Conservation (phyloP, 2,888 invertebrate genomes). For the Spatulosminthurus flaviceps region DNA sequence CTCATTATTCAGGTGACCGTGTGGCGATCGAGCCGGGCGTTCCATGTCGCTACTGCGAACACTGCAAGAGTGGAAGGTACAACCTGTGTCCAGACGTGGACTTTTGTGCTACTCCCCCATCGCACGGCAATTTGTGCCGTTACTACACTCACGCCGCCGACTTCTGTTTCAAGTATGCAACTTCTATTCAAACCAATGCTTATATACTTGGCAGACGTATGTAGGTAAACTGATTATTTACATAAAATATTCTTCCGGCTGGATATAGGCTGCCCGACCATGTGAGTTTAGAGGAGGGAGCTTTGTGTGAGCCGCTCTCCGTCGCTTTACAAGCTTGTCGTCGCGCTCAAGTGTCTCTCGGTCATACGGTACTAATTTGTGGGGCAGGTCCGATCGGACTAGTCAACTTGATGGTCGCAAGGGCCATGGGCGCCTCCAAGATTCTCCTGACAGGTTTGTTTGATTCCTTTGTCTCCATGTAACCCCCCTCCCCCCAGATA, state of each 20-base stretch:
- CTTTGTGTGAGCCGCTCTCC: slow-evolving; percentile 89
- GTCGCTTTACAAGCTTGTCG: slow-evolving; percentile 94
- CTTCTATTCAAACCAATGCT: no score
- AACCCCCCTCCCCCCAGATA: no score
- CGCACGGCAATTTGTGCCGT: slow-evolving; percentile 85
- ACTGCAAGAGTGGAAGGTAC: slow-evolving; percentile 88
- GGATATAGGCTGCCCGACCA: slow-evolving; percentile 90
- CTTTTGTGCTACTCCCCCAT: slow-evolving; percentile 96
- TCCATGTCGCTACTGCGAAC: slow-evolving; percentile 82
- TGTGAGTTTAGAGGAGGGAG: slow-evolving; percentile 91
- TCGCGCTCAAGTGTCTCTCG: slow-evolving; percentile 77
- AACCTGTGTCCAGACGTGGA: slow-evolving; percentile 87
- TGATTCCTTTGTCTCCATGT: no score
- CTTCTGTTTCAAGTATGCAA: slow-evolving; percentile 88
- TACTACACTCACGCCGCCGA: slow-evolving; percentile 91
- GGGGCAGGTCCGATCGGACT: slow-evolving; percentile 84
- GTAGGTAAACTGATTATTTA: no score
- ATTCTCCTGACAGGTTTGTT: slow-evolving; percentile 78
- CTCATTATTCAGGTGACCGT: slow-evolving; percentile 67
- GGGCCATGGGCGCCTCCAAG: slow-evolving; percentile 84
- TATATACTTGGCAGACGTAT: no score
- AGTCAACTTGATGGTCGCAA: slow-evolving; percentile 81
- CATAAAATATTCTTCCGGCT: no score
- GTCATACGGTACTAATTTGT: slow-evolving; percentile 79
- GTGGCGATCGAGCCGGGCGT: slow-evolving; percentile 93